phyloP scores from a whole-genome alignment of 2,113 vertebrate genomes.

The Pampusana beccarii region DNA sequence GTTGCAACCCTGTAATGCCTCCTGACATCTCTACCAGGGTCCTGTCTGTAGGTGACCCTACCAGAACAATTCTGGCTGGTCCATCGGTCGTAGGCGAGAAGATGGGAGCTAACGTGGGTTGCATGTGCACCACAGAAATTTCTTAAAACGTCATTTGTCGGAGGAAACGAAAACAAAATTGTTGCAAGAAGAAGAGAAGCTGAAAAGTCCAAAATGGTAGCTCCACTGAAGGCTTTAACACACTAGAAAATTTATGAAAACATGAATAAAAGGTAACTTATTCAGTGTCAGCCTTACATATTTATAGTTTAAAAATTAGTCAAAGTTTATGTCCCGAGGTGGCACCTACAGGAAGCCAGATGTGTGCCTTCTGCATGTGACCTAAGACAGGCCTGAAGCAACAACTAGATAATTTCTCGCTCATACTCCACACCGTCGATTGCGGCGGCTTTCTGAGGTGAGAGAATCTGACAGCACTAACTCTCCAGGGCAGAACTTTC shows the following conservation, averaged over 20 bases:
- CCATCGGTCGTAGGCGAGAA: not conserved
- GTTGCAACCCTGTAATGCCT: not conserved
- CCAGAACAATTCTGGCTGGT: not conserved
- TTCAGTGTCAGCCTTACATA: constrained; percentile 81
- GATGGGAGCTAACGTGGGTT: not conserved
- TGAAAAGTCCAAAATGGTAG: constrained; percentile 35
- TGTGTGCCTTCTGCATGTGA: constrained; percentile 93
- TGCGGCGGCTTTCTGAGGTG: constrained; percentile 96
- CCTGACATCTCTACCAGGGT: constrained; percentile 12
- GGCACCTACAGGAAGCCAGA: constrained; percentile 95
- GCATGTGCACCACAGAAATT: not conserved
- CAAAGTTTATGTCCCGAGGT: constrained; percentile 87
- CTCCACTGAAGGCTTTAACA: constrained; percentile 4
- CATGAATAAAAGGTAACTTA: constrained; percentile 81
- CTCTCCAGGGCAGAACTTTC: constrained; percentile 99
- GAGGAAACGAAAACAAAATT: not conserved
- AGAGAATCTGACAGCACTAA: constrained; percentile 98
- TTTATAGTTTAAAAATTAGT: constrained; percentile 88
- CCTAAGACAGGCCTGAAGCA: constrained; percentile 91
- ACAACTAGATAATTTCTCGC: constrained; percentile 93
- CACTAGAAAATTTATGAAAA: constrained; percentile 68
- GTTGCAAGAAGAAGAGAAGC: constrained; percentile 16
- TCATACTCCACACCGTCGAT: constrained; percentile 91
- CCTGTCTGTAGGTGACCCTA: constrained; percentile 16
- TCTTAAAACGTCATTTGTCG: not conserved